A percentile compares a stretch with the other conserved stretches of the same genome.
Conservation (phyloP, 2,888 invertebrate genomes). For the Drosophila multiciliata region DNA sequence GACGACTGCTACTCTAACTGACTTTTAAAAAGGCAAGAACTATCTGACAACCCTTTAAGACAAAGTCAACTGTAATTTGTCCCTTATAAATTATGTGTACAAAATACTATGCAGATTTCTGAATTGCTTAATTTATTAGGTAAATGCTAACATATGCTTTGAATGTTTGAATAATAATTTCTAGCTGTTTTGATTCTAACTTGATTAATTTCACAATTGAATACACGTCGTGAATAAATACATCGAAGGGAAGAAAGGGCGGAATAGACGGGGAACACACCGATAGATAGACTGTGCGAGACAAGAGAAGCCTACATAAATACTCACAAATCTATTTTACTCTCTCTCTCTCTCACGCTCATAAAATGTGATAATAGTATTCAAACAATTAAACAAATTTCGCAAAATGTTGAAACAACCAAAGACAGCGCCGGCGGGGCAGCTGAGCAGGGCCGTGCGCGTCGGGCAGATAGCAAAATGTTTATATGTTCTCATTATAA, state of each 20-base stretch:
- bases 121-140: constrained; percentile 41
- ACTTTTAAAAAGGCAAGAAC: constrained; percentile 3
- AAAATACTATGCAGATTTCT: constrained; percentile 65
- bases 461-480: constrained; percentile 66
- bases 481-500: constrained; percentile 78
- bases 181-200: constrained; percentile 48
- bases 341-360: constrained; percentile 23
- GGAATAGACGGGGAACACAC: neutral
- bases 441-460: constrained; percentile 9
- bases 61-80: constrained; percentile 44
- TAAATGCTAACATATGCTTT: constrained; percentile 53
- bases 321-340: constrained; percentile 3
- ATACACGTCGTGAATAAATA: constrained; percentile 38
- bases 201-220: constrained; percentile 50
- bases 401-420: constrained; percentile 74
- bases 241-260: constrained; percentile 10
- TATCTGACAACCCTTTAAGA: constrained; percentile 2
- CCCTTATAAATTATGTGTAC: constrained; percentile 36
- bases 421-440: constrained; percentile 18
- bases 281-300: constrained; percentile 34
- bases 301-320: constrained; percentile 19
- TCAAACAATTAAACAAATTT: constrained; percentile 78
- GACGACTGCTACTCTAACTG: constrained; percentile 5
- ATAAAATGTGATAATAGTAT: constrained; percentile 76
- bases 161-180: constrained; percentile 55